Conservation (phyloP, 2,888 invertebrate genomes). For the Cerastis leucographa region DNA sequence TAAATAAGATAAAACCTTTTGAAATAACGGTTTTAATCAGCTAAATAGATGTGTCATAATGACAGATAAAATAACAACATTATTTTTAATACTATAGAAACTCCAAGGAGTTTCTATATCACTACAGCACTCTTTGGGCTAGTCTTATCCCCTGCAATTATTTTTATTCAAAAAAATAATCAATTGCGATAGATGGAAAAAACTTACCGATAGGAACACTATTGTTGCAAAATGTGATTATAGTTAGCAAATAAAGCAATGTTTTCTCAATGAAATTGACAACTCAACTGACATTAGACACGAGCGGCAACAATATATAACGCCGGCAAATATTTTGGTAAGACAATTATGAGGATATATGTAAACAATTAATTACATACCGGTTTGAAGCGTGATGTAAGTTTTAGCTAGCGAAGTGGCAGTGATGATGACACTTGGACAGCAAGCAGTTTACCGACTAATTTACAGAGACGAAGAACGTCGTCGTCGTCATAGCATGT, state of each 20-base stretch:
- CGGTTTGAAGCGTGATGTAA: slow-evolving; percentile 26
- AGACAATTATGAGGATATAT: not conserved
- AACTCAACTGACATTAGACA: slow-evolving; percentile 8
- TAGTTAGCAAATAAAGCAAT: not conserved
- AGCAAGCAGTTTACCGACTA: not conserved
- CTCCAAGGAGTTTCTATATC: too few relatives aligned
- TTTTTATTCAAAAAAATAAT: slow-evolving; percentile 28
- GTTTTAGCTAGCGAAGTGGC: not conserved
- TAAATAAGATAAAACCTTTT: too few relatives aligned
- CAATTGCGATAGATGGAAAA: slow-evolving; percentile 28
- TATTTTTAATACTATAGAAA: too few relatives aligned
- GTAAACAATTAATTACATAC: slow-evolving; percentile 24
- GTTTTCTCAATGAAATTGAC: slow-evolving; percentile 14
- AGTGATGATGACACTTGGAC: slow-evolving; percentile 2
- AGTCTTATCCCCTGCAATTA: not conserved
- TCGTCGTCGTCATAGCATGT: not conserved
- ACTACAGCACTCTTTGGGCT: not conserved
- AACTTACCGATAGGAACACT: slow-evolving; percentile 39
- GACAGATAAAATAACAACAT: too few relatives aligned
- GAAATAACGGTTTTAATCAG: too few relatives aligned
- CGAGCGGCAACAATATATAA: not conserved
- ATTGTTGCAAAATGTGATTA: slow-evolving; percentile 28
- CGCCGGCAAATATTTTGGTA: slow-evolving; percentile 7
- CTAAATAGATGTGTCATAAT: too few relatives aligned
- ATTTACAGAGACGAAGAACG: not conserved